These are phyloP conservation scores for Pseudochirops corinnae DNA, from an alignment of 2,797 vertebrate species.

Conservation along the genomic window DNA sequence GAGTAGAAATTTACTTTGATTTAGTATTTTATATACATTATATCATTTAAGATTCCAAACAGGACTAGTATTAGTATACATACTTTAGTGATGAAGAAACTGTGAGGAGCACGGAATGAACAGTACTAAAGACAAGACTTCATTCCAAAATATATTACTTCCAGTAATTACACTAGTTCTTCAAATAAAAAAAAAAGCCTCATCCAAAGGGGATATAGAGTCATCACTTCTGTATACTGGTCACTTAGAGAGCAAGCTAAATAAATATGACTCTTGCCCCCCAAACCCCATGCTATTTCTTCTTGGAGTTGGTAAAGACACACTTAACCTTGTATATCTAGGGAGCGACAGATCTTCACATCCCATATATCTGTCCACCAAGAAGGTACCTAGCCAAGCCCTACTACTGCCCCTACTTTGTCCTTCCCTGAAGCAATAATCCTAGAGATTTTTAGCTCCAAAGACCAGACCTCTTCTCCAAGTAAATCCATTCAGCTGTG, in stretches of 20 bases:
- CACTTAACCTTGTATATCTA: background rate
- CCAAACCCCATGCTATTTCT: background rate
- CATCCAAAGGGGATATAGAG: background rate
- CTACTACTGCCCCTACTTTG: background rate
- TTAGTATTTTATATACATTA: background rate
- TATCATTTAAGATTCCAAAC: background rate
- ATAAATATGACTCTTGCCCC: background rate
- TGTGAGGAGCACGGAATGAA: background rate
- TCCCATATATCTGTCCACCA: background rate
- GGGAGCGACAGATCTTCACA: background rate
- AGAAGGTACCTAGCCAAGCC: background rate
- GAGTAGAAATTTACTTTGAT: background rate
- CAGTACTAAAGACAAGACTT: background rate
- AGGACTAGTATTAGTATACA: background rate
- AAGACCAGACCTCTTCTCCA: background rate
- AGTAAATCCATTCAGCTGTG: background rate
- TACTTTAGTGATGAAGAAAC: background rate
- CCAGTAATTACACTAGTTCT: background rate
- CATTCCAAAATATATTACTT: background rate
- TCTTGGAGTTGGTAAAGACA: background rate
- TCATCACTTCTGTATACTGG: background rate
- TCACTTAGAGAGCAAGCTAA: background rate
- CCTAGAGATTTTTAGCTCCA: background rate
- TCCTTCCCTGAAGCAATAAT: background rate
- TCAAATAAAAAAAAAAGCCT: background rate